Percentiles rank a stretch among this genome's conserved stretches.
Evolutionary conservation across 92 coral and sea anemone species (phyloP).

Genomic region (Parazoanthus atlanticus): DNA sequence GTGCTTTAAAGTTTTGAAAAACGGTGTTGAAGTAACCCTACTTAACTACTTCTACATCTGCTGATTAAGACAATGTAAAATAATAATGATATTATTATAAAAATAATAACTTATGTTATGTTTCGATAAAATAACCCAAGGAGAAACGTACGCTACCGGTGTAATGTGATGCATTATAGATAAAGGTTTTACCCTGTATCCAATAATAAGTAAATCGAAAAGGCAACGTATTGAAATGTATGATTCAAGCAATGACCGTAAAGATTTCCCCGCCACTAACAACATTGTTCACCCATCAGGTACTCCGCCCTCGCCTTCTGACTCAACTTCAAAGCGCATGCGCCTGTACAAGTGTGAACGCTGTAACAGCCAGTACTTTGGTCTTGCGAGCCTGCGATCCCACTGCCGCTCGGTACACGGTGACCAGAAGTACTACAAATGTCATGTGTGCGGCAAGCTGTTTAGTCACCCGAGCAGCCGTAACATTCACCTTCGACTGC

Average conservation of each 20-base stretch:
- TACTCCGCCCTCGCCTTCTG: constrained; percentile 1
- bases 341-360: constrained; percentile 83
- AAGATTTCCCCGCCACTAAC: neutral
- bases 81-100: no score
- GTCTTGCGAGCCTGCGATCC: constrained; percentile 78
- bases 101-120: no score
- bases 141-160: no score
- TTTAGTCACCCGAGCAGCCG: constrained; percentile 97
- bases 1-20: no score
- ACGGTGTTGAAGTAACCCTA: no score
- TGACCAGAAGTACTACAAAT: constrained; percentile 92
- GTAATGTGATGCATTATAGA: no score
- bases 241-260: neutral
- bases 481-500: constrained; percentile 90
- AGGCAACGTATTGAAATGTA: neutral
- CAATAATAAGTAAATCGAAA: no score
- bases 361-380: constrained; percentile 74
- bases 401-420: constrained; percentile 86
- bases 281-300: constrained; percentile 9
- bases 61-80: no score
- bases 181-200: no score
- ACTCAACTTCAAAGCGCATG: constrained; percentile 57
- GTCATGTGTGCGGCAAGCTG: constrained; percentile 89
- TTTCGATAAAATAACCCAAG: no score
- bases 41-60: no score